phyloP scores from a whole-genome alignment of 2,113 vertebrate genomes.

The Polypterus bichir region DNA sequence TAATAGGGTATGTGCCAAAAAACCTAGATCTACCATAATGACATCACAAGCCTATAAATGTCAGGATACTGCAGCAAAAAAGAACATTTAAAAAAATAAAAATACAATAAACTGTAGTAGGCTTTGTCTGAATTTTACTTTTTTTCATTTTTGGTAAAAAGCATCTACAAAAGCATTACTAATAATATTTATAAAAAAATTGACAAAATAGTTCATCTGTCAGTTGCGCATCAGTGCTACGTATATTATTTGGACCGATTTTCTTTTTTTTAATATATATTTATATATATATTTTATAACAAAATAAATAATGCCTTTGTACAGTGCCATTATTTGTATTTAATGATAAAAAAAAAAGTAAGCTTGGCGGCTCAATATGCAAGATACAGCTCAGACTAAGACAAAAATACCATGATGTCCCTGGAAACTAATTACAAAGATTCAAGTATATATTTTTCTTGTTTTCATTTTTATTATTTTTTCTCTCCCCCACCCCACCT shows the following conservation, averaged over 20 bases:
- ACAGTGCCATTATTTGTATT: constrained; percentile 75
- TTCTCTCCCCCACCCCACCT: too few relatives aligned
- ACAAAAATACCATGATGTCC: constrained; percentile 65
- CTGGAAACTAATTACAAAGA: constrained; percentile 63
- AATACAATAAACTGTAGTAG: constrained; percentile 31
- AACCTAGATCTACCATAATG: constrained; percentile 21
- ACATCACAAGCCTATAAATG: constrained; percentile 46
- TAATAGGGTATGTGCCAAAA: neutral
- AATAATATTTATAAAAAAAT: constrained; percentile 68
- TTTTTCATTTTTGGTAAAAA: constrained; percentile 73
- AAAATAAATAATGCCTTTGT: constrained; percentile 88
- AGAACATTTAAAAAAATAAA: neutral
- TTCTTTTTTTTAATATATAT: constrained; percentile 26
- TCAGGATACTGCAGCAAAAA: constrained; percentile 36
- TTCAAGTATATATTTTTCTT: constrained; percentile 53
- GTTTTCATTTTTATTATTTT: constrained; percentile 35
- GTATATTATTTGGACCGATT: constrained; percentile 70
- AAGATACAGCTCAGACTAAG: constrained; percentile 84
- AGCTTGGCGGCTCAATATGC: constrained; percentile 90
- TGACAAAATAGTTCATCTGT: constrained; percentile 73
- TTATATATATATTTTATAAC: constrained; percentile 77
- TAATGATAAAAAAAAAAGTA: constrained; percentile 59
- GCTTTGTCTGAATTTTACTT: constrained; percentile 1
- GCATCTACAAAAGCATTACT: constrained; percentile 79
- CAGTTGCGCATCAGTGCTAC: constrained; percentile 63